A percentile compares a stretch with the other conserved stretches of the same genome.
These are phyloP conservation scores for Lampropteryx suffumata DNA, from an alignment of 2,888 invertebrate species.

Conservation along the genomic window DNA sequence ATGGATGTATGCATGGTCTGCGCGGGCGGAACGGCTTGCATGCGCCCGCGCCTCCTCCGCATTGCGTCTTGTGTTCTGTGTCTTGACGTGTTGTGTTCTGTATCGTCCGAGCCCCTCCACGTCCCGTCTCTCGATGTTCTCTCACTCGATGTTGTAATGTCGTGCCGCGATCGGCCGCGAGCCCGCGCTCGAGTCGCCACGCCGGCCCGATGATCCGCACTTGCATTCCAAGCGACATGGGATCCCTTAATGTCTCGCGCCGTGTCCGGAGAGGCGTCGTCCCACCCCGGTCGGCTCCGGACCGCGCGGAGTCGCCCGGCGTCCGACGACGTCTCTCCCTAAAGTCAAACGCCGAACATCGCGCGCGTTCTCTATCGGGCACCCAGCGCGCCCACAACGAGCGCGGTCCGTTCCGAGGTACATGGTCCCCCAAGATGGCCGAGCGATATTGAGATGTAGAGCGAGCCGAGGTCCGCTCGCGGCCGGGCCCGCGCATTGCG, in stretches of 20 bases:
- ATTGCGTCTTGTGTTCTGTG: constrained; percentile 78
- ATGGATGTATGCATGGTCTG: constrained; percentile 65
- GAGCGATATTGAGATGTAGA: constrained; percentile 84
- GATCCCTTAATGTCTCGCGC: constrained; percentile 68
- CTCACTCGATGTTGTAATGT: constrained; percentile 63
- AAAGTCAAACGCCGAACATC: constrained; percentile 44
- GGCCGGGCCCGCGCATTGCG: constrained; percentile 47
- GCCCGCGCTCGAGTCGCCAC: constrained; percentile 53
- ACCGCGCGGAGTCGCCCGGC: constrained; percentile 40
- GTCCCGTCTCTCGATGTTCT: constrained; percentile 62
- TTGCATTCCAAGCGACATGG: constrained; percentile 84
- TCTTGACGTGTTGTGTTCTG: constrained; percentile 80
- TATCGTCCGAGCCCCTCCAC: constrained; percentile 65
- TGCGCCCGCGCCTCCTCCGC: constrained; percentile 63
- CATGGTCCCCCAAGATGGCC: constrained; percentile 81
- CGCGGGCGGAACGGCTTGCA: constrained; percentile 70
- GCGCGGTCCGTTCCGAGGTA: constrained; percentile 83
- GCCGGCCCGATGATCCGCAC: constrained; percentile 64
- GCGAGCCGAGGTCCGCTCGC: constrained; percentile 75
- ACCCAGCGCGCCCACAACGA: constrained; percentile 64
- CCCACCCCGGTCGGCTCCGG: constrained; percentile 46
- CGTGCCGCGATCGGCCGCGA: constrained; percentile 50
- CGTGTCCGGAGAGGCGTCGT: constrained; percentile 49
- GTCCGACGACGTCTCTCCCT: constrained; percentile 22
- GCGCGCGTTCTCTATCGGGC: constrained; percentile 57